Evolutionary conservation across 2,797 vertebrate genomes (phyloP), one percentile per base, ranked within the genome.

Genomic region (Tiaroga cobitis): DNA sequence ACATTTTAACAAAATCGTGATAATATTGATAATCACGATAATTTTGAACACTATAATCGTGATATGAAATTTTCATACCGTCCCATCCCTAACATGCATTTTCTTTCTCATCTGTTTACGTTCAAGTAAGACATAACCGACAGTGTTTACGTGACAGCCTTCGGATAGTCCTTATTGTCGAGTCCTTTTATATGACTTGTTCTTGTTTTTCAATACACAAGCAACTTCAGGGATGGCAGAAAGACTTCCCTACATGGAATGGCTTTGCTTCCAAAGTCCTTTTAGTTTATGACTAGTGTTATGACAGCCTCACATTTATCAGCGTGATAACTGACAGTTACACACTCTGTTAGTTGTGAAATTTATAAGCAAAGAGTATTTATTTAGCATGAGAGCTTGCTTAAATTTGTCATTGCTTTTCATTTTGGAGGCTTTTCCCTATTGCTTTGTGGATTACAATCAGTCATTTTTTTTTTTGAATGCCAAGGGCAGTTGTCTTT

Each of bases 251-350:
- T 78, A 59, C 41, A 46, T 83, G 76, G 74, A 5, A 29, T 70
- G 79, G 11, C 59, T 61, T 83, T 73, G 41, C 80, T 68, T 65
- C 78, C 76, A 74, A 89, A 86, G 86, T 87, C 83, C 86, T 70
- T 82, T 82, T 43, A 13, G 81, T 89, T 87, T 84, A 87, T 81
- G 63, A 70, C 85, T 59, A 54, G 69, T 34, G 54, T 83, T 82
- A 80, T 77, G 73, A 79, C 54, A 59, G 43, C n/a, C 21, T 74
- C 24, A 61, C 43, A 74, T 87, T 85, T 85, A 79, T 54, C 67
- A 79, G 46, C 19, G 9, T 67, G 56, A 49, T 67, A 49, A 59
- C 67, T 85, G 59, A 68, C 56, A 37, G 86, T 84, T 39, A 81
- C 69, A 24, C 43, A n/a, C n/a, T 34, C 61, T 46, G 67, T 75